phyloP scores from a whole-genome alignment of 2,888 invertebrate genomes.

The Blera fallax region DNA sequence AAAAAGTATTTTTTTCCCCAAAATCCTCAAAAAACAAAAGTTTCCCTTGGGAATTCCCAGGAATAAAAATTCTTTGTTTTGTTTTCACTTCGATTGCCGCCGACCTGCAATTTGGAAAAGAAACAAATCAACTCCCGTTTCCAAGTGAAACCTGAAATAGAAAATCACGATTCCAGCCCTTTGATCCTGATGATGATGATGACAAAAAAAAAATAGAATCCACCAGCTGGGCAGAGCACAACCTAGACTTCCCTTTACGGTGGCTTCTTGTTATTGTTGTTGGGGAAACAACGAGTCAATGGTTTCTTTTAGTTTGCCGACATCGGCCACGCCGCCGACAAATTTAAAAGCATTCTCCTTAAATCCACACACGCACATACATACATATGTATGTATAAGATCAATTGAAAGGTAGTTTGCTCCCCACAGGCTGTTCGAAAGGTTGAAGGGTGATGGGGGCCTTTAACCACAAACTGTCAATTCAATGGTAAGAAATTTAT shows the following conservation, averaged over 20 bases:
- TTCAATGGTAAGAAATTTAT: constrained; percentile 41
- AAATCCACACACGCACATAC: not conserved
- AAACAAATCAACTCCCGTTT: constrained; percentile 51
- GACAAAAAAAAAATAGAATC: constrained; percentile 48
- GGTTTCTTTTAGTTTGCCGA: constrained; percentile 62
- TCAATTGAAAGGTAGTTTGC: constrained; percentile 32
- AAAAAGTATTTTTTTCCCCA: constrained; percentile 21
- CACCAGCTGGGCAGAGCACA: not conserved
- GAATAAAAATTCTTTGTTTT: constrained; percentile 42
- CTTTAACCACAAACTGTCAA: constrained; percentile 41
- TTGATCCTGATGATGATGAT: constrained; percentile 46
- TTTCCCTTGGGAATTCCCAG: constrained; percentile 40
- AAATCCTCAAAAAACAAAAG: constrained; percentile 5
- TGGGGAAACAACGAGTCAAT: constrained; percentile 46
- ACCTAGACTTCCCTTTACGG: constrained; percentile 32
- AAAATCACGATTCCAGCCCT: constrained; percentile 50
- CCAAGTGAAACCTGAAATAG: constrained; percentile 11
- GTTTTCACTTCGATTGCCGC: constrained; percentile 33
- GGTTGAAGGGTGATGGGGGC: constrained; percentile 7
- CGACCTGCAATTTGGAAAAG: constrained; percentile 21
- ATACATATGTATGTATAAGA: not conserved
- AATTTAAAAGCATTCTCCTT: constrained; percentile 42
- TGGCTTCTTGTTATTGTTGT: constrained; percentile 45
- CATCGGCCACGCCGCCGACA: constrained; percentile 3
- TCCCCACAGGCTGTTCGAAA: not conserved